Base-by-base conservation (phyloP, 2,113 vertebrate genomes). In the Cyprinodon variegatus region DNA sequence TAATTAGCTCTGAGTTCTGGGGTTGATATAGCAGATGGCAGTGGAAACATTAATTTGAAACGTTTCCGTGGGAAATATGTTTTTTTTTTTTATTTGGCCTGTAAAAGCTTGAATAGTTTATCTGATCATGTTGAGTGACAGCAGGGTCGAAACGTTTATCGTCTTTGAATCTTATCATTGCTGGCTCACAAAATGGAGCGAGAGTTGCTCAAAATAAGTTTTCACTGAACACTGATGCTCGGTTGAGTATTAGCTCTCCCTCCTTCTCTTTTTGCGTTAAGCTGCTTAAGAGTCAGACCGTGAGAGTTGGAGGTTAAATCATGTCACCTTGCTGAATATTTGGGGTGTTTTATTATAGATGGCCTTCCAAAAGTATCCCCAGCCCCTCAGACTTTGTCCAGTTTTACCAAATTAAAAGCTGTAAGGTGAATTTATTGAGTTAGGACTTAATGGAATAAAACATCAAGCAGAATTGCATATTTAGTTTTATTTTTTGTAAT, bases 1-100 rank as follows among this genome's bases (percentile, higher is more conserved):
- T 74, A 81, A 83, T 82, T 62, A 46, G 64, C 14, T 50, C 57
- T 3, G 14, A 65, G 46, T 14, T 50, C 63, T 57, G 64, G 38
- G 72, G 71, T 74, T 43, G 53, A 69, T 74, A 13, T 43, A 61
- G 48, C 61, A 82, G 80, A 70, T 60, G 29, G 40, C 40, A n/a
- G 17, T 29, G 38, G 22, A 68, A 75, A 68, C 69, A 50, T 43
- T 38, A 41, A 57, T 10, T 46, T 63, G 11, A 40, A 64, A 41
- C 22, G 61, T 65, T 83, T 71, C 17, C 17, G 17, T 64, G 40
- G 9, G 57, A 68, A 43, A 15, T 2, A 4, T 20, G 12, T 14
- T 17, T 10, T 38, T 40, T 22, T 22, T 64, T 70, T 50, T 70
- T 68, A 29, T 53, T 68, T 68, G 39, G 17, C 36, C 64, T 13